Evolutionary conservation across 2,113 vertebrate species (phyloP).

Genomic region (Amphiprion ocellaris): DNA sequence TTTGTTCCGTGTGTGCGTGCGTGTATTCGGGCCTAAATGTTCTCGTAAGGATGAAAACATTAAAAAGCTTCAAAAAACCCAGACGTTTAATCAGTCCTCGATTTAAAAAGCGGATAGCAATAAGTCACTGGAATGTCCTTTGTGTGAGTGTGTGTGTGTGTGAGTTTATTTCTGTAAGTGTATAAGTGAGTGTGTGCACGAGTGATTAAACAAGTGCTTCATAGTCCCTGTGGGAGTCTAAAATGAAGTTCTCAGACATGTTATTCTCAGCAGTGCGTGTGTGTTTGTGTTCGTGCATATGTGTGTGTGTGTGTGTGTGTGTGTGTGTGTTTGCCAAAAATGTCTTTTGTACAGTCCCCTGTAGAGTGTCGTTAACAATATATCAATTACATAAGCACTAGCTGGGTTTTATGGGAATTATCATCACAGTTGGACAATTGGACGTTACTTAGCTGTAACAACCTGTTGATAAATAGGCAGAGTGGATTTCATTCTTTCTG

Average conservation of each 20-base stretch:
- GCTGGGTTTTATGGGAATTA: constrained; percentile 55
- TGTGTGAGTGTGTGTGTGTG: constrained; percentile 9
- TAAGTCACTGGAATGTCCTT: constrained; percentile 20
- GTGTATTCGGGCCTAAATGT: constrained; percentile 30
- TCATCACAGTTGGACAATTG: constrained; percentile 63
- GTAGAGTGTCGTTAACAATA: constrained; percentile 60
- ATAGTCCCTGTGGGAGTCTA: constrained; percentile 58
- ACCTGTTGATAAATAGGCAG: constrained; percentile 53
- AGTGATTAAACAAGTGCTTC: constrained; percentile 63
- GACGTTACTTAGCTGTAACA: constrained; percentile 51
- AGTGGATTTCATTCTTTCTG: not conserved
- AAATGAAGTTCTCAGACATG: constrained; percentile 65
- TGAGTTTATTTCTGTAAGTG: constrained; percentile 13
- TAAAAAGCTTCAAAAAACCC: constrained; percentile 27
- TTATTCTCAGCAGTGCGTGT: constrained; percentile 36
- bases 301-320: not conserved
- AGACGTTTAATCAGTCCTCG: constrained; percentile 43
- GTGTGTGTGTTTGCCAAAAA: constrained; percentile 19
- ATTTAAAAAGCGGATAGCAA: constrained; percentile 38
- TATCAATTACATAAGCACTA: constrained; percentile 59
- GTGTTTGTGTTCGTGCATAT: constrained; percentile 9
- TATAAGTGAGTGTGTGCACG: constrained; percentile 8
- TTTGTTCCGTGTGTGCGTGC: not conserved
- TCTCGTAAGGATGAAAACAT: constrained; percentile 37
- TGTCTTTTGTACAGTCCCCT: constrained; percentile 49